Conservation (phyloP, 1,140 invertebrate species). For the Eriosoma lanigerum region DNA sequence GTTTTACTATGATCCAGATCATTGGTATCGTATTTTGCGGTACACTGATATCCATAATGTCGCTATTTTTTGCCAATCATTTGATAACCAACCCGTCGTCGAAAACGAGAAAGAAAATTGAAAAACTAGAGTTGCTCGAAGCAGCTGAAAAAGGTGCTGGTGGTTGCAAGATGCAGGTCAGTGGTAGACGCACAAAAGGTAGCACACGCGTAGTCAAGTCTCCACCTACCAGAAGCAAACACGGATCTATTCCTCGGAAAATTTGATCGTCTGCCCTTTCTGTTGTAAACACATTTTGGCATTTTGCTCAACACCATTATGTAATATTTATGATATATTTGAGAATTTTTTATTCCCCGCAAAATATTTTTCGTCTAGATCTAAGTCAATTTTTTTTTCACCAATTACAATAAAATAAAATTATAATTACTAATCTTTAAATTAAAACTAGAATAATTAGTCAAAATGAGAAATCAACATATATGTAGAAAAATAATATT, state of each 20-base stretch:
- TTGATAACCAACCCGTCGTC: conserved; percentile 33
- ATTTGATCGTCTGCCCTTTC: neutral
- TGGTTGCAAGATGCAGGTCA: neutral
- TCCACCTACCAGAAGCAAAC: neutral
- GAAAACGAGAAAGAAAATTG: conserved; percentile 45
- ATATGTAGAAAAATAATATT: too few relatives aligned
- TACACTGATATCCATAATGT: conserved; percentile 33
- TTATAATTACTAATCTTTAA: too few relatives aligned
- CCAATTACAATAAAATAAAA: too few relatives aligned
- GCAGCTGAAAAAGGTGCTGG: conserved; percentile 6
- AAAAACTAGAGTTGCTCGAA: conserved; percentile 42
- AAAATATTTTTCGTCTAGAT: too few relatives aligned
- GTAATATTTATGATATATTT: neutral
- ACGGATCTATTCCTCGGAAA: neutral
- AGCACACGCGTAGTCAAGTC: neutral
- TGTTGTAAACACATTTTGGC: neutral
- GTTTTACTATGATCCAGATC: conserved; percentile 43
- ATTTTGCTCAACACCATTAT: neutral
- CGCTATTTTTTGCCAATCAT: conserved; percentile 41
- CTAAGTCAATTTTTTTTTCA: too few relatives aligned
- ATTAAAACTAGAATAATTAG: too few relatives aligned
- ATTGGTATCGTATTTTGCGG: conserved; percentile 44
- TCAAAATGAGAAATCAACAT: too few relatives aligned
- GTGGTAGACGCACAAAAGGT: neutral
- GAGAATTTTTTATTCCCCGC: too few relatives aligned